Evolutionary conservation across 2,888 invertebrate genomes (phyloP).

Genomic region (Bombylius discolor): DNA sequence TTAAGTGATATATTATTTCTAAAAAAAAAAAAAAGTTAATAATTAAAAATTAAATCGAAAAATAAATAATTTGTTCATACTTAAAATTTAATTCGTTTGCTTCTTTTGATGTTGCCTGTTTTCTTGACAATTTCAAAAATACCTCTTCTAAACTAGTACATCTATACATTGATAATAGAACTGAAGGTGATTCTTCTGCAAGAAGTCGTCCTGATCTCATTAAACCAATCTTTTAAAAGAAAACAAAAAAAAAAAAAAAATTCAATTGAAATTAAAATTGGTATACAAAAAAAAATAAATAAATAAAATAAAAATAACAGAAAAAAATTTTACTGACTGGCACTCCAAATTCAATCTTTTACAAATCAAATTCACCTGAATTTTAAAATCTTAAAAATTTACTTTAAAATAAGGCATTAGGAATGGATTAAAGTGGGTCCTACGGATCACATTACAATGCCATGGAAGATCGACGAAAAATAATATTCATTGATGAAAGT

Average conservation of each 20-base stretch:
- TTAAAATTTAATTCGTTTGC: constrained; percentile 35
- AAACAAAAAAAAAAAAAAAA: constrained; percentile 17
- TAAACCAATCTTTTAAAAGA: constrained; percentile 62
- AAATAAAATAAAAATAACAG: too few species aligned
- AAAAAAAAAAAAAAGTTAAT: constrained; percentile 22
- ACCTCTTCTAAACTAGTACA: constrained; percentile 82
- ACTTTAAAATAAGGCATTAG: too few species aligned
- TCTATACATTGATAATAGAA: constrained; percentile 68
- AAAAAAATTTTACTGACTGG: too few species aligned
- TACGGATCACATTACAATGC: too few species aligned
- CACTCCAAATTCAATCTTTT: too few species aligned
- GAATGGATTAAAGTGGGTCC: too few species aligned
- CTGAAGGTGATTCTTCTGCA: constrained; percentile 81
- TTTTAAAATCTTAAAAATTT: too few species aligned
- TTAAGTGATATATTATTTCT: constrained; percentile 69
- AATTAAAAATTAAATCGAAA: background rate
- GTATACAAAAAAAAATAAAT: too few species aligned
- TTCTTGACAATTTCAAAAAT: constrained; percentile 76
- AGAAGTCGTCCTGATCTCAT: constrained; percentile 85
- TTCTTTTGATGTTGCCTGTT: constrained; percentile 53
- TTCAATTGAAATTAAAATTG: background rate
- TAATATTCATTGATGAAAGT: too few species aligned
- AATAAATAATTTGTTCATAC: constrained; percentile 19
- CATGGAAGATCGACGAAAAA: too few species aligned
- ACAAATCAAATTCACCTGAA: too few species aligned